Base-by-base conservation (phyloP, 2,113 vertebrate genomes). In the Pardalotus punctatus region DNA sequence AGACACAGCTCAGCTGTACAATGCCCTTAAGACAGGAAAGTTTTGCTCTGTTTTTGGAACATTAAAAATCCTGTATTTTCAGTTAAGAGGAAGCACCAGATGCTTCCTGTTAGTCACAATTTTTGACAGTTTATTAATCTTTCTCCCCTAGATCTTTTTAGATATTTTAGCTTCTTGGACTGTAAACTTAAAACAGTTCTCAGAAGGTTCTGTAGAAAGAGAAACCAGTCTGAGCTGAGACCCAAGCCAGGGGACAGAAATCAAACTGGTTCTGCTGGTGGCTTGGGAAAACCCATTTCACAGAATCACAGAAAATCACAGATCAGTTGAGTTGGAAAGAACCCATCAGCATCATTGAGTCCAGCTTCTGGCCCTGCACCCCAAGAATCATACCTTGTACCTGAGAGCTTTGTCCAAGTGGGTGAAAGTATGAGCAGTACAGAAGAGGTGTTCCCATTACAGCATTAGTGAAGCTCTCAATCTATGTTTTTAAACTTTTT, bases 81-180 rank as follows among this genome's bases (percentile, higher is more conserved):
- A 93, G 93, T 95, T 67, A 88, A 92, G 84, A 97, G 96, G 97
- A 97, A 97, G 57, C 40, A 96, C 76, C 97, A 97, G 97, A 83
- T 97, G 97, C 95, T 97, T 97, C 97, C 97, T 97, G 97, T 97
- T 97, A 96, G 96, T 95, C 91, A 95, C 78, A 76, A 23, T 66
- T 93, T 96, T 94, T 90, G 92, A 92, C 95, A 90, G 91, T 97
- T 96, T 96, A 94, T 97, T 95, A 93, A 93, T 94, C 86, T 93
- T 94, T 92, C 67, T 88, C 38, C 93, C 50, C 60, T 70, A n/a
- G 38, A 21, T 91, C 67, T 53, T 87, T 93, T 90, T 48, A 89
- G 70, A n/a, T 95, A 56, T 61, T 95, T 96, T 58, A 77, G 33
- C 54, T 85, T 62, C 73, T 96, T 73, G 35, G n/a, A 79, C 38